Percentiles rank a stretch among this genome's conserved stretches.
phyloP scores from a whole-genome alignment of 2,888 invertebrate species.

The Drosophila anomelani region DNA sequence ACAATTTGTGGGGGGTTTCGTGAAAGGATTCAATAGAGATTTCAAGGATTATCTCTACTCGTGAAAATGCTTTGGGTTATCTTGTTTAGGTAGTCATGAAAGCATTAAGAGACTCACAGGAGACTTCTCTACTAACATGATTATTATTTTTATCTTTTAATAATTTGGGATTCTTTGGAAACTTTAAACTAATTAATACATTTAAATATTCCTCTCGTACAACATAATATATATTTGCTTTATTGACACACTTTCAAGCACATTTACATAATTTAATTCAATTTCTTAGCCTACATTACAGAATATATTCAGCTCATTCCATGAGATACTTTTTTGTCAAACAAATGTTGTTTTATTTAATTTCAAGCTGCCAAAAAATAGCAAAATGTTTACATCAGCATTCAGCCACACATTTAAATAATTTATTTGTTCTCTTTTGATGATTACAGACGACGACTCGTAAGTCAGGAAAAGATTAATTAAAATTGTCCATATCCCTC shows the following conservation, averaged over 20 bases:
- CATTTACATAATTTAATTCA: constrained; percentile 29
- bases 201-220: neutral
- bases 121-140: no score
- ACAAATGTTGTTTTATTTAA: constrained; percentile 14
- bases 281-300: constrained; percentile 22
- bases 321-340: constrained; percentile 19
- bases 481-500: neutral
- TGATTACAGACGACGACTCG: neutral
- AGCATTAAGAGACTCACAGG: neutral
- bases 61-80: neutral
- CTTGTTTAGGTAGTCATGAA: neutral
- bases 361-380: neutral
- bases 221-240: constrained; percentile 6
- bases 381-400: neutral
- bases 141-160: no score
- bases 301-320: constrained; percentile 26
- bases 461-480: constrained; percentile 1
- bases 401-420: neutral
- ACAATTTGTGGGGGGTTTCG: neutral
- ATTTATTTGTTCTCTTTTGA: neutral
- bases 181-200: neutral
- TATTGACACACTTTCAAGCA: constrained; percentile 44
- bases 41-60: neutral
- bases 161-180: neutral
- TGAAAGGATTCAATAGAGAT: constrained; percentile 2